phyloP scores from a whole-genome alignment of 2,888 invertebrate genomes.

The Girardia tigrina region DNA sequence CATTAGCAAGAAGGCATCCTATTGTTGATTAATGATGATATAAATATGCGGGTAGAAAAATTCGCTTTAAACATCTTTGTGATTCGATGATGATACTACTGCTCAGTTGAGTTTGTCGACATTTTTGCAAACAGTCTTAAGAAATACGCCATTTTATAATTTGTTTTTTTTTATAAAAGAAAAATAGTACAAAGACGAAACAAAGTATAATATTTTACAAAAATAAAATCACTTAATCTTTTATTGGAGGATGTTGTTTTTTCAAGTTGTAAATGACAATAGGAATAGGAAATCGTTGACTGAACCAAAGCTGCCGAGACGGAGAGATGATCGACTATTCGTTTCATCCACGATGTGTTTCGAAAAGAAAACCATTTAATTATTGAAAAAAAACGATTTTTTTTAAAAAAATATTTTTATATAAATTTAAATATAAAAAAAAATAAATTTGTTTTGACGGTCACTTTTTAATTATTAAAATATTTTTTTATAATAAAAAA shows the following conservation, averaged over 20 bases:
- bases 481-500: too few relatives aligned
- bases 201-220: neutral
- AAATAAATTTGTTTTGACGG: too few relatives aligned
- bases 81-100: constrained; percentile 11
- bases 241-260: neutral
- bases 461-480: too few relatives aligned
- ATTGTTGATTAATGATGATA: constrained; percentile 23
- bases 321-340: too few relatives aligned
- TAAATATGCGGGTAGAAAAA: constrained; percentile 23
- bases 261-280: neutral
- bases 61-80: constrained; percentile 13
- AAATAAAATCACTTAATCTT: constrained; percentile 4
- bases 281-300: neutral
- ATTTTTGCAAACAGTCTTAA: neutral
- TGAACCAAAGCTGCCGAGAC: too few relatives aligned
- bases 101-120: constrained; percentile 18
- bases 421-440: too few relatives aligned
- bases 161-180: too few relatives aligned
- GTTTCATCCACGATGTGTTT: too few relatives aligned
- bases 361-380: too few relatives aligned
- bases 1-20: constrained; percentile 20
- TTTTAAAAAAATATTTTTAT: too few relatives aligned
- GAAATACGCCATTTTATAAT: constrained; percentile 18
- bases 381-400: too few relatives aligned
- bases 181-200: neutral